Conservation (phyloP, 1,140 invertebrate genomes). For the Drepana arcuata region DNA sequence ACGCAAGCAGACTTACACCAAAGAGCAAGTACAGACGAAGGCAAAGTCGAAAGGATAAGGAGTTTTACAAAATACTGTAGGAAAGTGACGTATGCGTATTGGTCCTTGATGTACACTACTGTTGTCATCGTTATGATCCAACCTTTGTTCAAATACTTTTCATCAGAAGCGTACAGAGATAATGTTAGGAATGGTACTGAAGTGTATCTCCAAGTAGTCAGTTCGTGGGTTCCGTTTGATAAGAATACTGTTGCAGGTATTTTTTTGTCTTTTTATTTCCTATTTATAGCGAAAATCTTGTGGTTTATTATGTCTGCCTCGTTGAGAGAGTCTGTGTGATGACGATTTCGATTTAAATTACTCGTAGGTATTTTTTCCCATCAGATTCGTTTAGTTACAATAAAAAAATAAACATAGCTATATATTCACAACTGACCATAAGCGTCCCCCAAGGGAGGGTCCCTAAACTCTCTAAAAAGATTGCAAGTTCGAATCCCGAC, state of each 20-base stretch:
- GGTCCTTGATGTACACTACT: slow-evolving; percentile 49
- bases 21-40: slow-evolving; percentile 14
- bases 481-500: too few species aligned
- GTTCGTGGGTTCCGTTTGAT: slow-evolving; percentile 41
- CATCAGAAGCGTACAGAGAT: slow-evolving; percentile 29
- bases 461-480: too few species aligned
- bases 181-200: slow-evolving; percentile 36
- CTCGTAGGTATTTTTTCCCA: too few species aligned
- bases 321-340: too few species aligned
- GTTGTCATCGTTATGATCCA: slow-evolving; percentile 40
- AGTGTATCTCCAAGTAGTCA: slow-evolving; percentile 26
- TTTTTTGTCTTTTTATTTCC: too few species aligned
- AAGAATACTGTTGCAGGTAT: slow-evolving; percentile 26
- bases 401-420: too few species aligned
- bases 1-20: slow-evolving; percentile 34
- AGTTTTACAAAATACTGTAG: slow-evolving; percentile 44
- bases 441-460: too few species aligned
- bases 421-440: too few species aligned
- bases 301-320: too few species aligned
- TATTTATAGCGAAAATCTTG: too few species aligned
- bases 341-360: too few species aligned
- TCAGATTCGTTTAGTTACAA: too few species aligned
- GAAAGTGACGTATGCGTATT: slow-evolving; percentile 46
- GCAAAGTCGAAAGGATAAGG: slow-evolving; percentile 24
- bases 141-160: slow-evolving; percentile 38